Conservation (phyloP, 2,888 invertebrate genomes). For the Ectemnius cavifrons region DNA sequence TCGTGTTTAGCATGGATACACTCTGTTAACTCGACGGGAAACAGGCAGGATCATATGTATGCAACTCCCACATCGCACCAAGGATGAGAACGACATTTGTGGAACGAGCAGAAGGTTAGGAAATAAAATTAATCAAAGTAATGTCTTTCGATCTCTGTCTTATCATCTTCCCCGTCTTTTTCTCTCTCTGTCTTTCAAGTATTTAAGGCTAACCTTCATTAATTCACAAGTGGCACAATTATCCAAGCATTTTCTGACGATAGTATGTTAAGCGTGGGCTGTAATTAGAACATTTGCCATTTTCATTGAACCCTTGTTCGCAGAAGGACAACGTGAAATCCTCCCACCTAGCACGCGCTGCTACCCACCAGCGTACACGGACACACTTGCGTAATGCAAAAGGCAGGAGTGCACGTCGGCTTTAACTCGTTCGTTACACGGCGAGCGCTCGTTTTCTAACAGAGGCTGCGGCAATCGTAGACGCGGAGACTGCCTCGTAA, state of each 20-base stretch:
- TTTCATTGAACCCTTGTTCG: constrained; percentile 38
- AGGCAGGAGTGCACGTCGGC: constrained; percentile 9
- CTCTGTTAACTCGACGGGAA: no score
- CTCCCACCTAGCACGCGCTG: constrained; percentile 5
- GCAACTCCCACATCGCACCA: no score
- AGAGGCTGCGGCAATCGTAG: constrained; percentile 15
- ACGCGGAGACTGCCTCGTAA: constrained; percentile 20
- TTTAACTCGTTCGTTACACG: constrained; percentile 37
- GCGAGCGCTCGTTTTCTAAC: constrained; percentile 40
- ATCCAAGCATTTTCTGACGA: not conserved
- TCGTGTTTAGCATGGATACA: no score
- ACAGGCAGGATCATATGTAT: no score
- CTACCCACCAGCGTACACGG: constrained; percentile 3
- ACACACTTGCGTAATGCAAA: constrained; percentile 44
- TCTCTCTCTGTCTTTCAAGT: no score
- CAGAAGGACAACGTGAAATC: constrained; percentile 24
- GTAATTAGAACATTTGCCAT: constrained; percentile 43
- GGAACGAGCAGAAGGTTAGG: no score
- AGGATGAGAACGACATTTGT: no score
- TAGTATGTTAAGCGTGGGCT: not conserved
- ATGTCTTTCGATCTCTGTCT: no score
- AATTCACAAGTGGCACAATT: no score
- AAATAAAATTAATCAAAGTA: no score
- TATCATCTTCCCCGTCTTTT: no score
- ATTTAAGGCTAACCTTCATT: no score